Percentiles rank a stretch among this genome's conserved stretches.
These are phyloP conservation scores for Ranitomeya variabilis DNA, from an alignment of 2,113 vertebrate species.

Conservation along the genomic window DNA sequence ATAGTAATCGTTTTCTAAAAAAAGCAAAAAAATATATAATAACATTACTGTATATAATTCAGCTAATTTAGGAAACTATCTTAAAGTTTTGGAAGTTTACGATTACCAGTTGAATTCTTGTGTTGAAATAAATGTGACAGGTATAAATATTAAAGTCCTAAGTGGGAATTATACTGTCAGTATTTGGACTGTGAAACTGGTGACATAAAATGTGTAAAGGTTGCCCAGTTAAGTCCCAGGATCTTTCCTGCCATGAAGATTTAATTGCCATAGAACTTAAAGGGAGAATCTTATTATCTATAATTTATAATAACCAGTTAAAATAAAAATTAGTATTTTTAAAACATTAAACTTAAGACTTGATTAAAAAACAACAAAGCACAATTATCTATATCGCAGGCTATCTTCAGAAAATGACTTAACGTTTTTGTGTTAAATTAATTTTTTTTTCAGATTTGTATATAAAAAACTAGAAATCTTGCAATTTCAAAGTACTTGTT, in stretches of 20 bases:
- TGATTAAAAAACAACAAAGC: too few species aligned
- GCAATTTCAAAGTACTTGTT: too few species aligned
- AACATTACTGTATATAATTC: not conserved
- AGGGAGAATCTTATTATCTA: not conserved
- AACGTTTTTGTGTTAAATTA: too few species aligned
- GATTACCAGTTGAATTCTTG: not conserved
- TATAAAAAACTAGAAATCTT: too few species aligned
- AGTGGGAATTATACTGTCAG: slow-evolving; percentile 32
- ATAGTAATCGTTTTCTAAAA: too few species aligned
- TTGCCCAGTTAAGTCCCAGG: not conserved
- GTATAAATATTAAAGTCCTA: slow-evolving; percentile 21
- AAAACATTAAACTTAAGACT: not conserved
- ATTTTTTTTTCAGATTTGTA: too few species aligned
- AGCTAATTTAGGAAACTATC: not conserved
- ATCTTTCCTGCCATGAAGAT: not conserved
- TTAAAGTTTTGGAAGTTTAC: not conserved
- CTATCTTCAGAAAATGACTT: too few species aligned
- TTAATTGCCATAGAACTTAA: not conserved
- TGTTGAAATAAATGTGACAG: slow-evolving; percentile 16
- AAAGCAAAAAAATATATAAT: not conserved
- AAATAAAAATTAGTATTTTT: not conserved
- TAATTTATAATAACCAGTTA: not conserved
- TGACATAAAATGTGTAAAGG: not conserved
- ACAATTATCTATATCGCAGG: too few species aligned
- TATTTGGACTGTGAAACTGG: not conserved